A percentile compares a stretch with the other conserved stretches of the same genome.
Evolutionary conservation across 2,113 vertebrate species (phyloP).

Genomic region (Vulpes lagopus): DNA sequence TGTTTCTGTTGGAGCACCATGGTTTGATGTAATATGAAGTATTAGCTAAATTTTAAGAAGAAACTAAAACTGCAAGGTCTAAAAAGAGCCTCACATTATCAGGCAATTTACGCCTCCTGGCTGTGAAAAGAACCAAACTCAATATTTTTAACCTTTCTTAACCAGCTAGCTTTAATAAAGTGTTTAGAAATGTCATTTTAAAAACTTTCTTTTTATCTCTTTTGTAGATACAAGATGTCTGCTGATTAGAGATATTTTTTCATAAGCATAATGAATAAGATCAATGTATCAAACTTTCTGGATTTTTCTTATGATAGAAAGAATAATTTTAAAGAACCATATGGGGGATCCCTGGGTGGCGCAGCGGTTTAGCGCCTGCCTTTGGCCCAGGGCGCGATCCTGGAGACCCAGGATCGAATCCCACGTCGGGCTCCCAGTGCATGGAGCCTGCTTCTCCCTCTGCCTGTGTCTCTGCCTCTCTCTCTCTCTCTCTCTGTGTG

Average conservation of each 20-base stretch:
- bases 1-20: neutral
- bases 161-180: neutral
- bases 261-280: neutral
- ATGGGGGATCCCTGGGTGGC: too few relatives aligned
- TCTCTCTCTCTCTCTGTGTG: too few relatives aligned
- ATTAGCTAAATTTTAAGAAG: neutral
- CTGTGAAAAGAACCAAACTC: neutral
- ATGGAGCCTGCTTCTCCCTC: too few relatives aligned
- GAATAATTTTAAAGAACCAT: neutral
- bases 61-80: neutral
- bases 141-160: neutral
- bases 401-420: too few relatives aligned
- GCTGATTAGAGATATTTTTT: neutral
- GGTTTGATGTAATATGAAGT: neutral
- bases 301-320: neutral
- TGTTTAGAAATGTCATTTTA: neutral
- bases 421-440: too few relatives aligned
- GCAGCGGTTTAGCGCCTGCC: too few relatives aligned
- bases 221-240: neutral
- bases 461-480: too few relatives aligned
- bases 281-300: neutral
- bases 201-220: neutral
- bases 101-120: neutral
- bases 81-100: neutral
- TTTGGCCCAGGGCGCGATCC: too few relatives aligned